These are phyloP conservation scores for Leptura quadrifasciata DNA, from an alignment of 2,888 invertebrate species.

Conservation along the genomic window DNA sequence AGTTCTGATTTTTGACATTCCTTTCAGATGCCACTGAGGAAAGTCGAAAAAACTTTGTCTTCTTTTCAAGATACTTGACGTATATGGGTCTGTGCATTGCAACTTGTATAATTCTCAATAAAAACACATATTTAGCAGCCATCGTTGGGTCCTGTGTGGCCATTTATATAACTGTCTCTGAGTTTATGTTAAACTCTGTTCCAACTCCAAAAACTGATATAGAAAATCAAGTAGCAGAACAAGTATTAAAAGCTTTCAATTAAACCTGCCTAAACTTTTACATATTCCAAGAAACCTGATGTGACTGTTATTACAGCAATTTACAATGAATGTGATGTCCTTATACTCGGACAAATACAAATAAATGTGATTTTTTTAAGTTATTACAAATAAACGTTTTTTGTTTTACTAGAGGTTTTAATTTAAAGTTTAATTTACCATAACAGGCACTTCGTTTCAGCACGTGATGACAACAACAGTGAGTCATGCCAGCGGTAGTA, in stretches of 20 bases:
- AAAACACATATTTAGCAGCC: constrained; percentile 85
- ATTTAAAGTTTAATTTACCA: no score
- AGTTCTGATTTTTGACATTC: neutral
- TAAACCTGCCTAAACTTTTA: constrained; percentile 5
- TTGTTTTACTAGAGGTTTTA: constrained; percentile 6
- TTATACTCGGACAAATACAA: constrained; percentile 26
- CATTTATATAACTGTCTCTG: constrained; percentile 89
- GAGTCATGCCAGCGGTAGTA: no score
- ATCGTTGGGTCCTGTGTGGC: constrained; percentile 87
- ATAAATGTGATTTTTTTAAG: constrained; percentile 39
- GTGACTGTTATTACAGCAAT: constrained; percentile 23
- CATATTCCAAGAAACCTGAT: neutral
- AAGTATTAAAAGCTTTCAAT: constrained; percentile 62
- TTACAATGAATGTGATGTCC: constrained; percentile 33
- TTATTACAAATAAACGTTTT: constrained; percentile 21
- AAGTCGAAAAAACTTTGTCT: constrained; percentile 77
- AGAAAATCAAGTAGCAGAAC: constrained; percentile 62
- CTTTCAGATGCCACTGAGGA: constrained; percentile 74
- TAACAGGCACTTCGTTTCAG: no score
- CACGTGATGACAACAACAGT: no score
- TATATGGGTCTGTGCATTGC: constrained; percentile 90
- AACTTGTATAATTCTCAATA: constrained; percentile 90
- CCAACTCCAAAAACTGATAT: constrained; percentile 65
- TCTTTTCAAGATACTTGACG: constrained; percentile 84
- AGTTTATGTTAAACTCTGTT: constrained; percentile 80